Conservation (phyloP, 2,888 invertebrate species). For the Calliopum simillimum region DNA sequence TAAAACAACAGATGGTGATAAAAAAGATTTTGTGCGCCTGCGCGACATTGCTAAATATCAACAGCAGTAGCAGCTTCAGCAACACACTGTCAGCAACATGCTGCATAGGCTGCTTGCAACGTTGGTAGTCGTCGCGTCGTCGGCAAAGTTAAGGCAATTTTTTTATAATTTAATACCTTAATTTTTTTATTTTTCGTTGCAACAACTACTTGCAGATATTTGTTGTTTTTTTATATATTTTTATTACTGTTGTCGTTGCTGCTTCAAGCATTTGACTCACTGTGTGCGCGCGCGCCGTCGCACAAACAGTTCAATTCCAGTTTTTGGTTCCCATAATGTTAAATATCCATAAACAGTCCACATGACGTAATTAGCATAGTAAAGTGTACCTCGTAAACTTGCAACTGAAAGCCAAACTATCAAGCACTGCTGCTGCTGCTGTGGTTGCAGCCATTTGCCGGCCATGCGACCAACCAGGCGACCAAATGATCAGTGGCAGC, state of each 20-base stretch:
- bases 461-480: constrained; percentile 48
- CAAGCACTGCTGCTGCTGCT: neutral
- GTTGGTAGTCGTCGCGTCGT: neutral
- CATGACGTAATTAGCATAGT: constrained; percentile 67
- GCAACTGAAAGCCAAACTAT: constrained; percentile 32
- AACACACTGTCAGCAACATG: constrained; percentile 16
- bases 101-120: neutral
- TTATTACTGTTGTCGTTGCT: constrained; percentile 12
- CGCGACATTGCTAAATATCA: constrained; percentile 51
- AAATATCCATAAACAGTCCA: constrained; percentile 64
- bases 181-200: no score
- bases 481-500: constrained; percentile 29
- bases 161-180: no score
- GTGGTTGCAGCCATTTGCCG: constrained; percentile 14
- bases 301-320: constrained; percentile 58
- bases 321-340: constrained; percentile 66
- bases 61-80: constrained; percentile 32
- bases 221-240: neutral
- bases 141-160: neutral
- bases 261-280: constrained; percentile 19
- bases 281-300: neutral
- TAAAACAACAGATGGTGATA: constrained; percentile 55
- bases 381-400: constrained; percentile 50
- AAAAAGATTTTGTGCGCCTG: constrained; percentile 46
- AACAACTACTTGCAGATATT: constrained; percentile 13